Evolutionary conservation across 2,888 invertebrate species (phyloP), one percentile per base, ranked within the genome.

Genomic region (Lycophotia porphyrea): DNA sequence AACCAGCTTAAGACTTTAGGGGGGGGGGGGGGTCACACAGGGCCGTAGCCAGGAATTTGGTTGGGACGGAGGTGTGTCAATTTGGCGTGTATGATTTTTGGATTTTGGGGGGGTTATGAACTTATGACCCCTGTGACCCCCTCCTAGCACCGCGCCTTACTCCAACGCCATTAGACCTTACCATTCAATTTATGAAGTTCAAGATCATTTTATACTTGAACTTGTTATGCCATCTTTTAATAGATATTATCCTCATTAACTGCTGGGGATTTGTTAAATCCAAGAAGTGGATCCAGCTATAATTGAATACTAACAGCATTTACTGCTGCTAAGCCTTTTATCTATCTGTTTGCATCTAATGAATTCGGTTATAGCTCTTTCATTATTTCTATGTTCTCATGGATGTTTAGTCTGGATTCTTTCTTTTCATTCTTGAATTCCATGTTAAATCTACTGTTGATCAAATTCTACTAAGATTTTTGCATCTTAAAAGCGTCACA

Each of bases 231-330:
- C 15, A 47, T 60, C n/a, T 55, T 70, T 66, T 27, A 69, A 63
- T 70, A 60, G 21, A 67, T 65, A 66, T 67, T 27, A 75, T 42
- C 18, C n/a, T 63, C 34, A 31, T 39, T 64, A 63, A 61, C n/a
- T 74, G 61, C 39, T 58, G 36, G 27, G 39, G 71, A 80, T 80
- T 67, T 61, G 21, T 27, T 24, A 63, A 72, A 69, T 72, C n/a
- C 13, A 8, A 58, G 47, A 64, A 70, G 15, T 9, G 36, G 42
- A 76, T 73, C 31, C 68, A 66, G 58, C n/a, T 67, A 52, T 87
- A 81, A 77, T 77, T 77, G 66, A 75, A 77, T 74, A 73, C 47
- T 64, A 73, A 69, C 34, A 75, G 68, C 60, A 65, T 68, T 80
- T 52, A 67, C 39, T 60, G 60, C 60, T 71, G 27, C 69, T 71